phyloP scores from a whole-genome alignment of 2,888 invertebrate species.

The Trichopoda pennipes region DNA sequence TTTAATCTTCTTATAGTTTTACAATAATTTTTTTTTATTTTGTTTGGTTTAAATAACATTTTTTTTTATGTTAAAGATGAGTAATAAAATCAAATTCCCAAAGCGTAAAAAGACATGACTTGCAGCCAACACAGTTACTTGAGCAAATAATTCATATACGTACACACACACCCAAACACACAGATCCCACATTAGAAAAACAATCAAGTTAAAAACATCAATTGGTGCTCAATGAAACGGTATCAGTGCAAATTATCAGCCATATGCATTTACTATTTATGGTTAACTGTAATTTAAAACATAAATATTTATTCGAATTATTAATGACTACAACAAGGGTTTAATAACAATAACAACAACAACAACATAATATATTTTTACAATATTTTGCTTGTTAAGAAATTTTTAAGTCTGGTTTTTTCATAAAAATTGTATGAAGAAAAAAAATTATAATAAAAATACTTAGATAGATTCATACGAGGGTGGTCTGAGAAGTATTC shows the following conservation, averaged over 20 bases:
- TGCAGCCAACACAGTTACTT: constrained; percentile 24
- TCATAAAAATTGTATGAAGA: background rate
- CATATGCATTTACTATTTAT: constrained; percentile 39
- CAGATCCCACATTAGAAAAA: background rate
- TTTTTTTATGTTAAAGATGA: constrained; percentile 28
- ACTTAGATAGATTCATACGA: background rate
- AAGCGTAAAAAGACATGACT: constrained; percentile 65
- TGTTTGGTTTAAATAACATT: constrained; percentile 7
- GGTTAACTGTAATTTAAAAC: constrained; percentile 64
- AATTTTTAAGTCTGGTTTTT: background rate
- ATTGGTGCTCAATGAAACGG: background rate
- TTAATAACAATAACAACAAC: background rate
- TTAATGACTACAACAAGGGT: constrained; percentile 50
- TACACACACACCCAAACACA: background rate
- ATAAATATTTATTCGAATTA: constrained; percentile 70
- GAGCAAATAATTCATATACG: background rate
- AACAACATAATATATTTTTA: background rate
- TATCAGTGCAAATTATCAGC: background rate
- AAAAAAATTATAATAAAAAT: constrained; percentile 2
- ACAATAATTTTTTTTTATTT: constrained; percentile 18
- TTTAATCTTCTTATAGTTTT: constrained; percentile 53
- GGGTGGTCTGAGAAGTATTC: background rate
- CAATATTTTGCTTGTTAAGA: constrained; percentile 16
- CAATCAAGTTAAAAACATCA: constrained; percentile 29
- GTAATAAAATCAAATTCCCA: constrained; percentile 50